Base-by-base conservation (phyloP, 2,113 vertebrate genomes). In the Lagopus leucura region DNA sequence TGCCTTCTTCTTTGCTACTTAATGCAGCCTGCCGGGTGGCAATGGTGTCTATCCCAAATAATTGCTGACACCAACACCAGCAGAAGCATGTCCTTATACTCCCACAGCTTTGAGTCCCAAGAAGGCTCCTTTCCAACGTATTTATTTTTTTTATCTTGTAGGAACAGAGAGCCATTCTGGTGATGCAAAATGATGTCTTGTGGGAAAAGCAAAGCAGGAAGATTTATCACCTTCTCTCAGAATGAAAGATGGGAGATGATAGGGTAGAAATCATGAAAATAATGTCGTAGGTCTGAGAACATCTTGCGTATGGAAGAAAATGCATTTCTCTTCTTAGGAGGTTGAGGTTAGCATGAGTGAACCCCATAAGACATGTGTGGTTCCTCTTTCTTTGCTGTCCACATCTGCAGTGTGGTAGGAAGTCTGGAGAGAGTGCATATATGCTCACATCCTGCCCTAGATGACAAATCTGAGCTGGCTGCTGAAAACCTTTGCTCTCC, bases 361-460 rank as follows among this genome's bases (percentile, higher is more conserved):
- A 76, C 4, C 2, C 7, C 40, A 36, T 40, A 67, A 82, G 38
- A 79, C 6, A 8, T 0, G 0, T 14, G 18, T 48, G 34, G 38
- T 48, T 78, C 13, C 8, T 48, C 45, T 86, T 58, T 36, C 1
- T 0, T 42, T 82, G 36, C 66, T 58, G 36, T 48, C 47, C 57
- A 55, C 28, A 21, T 1, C 52, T 52, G 32, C 55, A 42, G 17
- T 22, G 38, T n/a, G 3, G 17, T 32, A 42, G 0, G 1, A 84
- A 80, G 28, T 54, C 42, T 1, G 1, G 40, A 71, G 40, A 73
- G 21, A 14, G 50, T 70, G 16, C 11, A 2, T 6, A 30, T 32
- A 36, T 87, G 11, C 67, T 36, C 38, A 15, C 27, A 15, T 43
- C 64, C 22, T 83, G 27, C 72, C 9, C 42, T 24, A 36, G n/a